Base-by-base conservation (phyloP, 2,797 vertebrate species). In the Gambusia yucatana region DNA sequence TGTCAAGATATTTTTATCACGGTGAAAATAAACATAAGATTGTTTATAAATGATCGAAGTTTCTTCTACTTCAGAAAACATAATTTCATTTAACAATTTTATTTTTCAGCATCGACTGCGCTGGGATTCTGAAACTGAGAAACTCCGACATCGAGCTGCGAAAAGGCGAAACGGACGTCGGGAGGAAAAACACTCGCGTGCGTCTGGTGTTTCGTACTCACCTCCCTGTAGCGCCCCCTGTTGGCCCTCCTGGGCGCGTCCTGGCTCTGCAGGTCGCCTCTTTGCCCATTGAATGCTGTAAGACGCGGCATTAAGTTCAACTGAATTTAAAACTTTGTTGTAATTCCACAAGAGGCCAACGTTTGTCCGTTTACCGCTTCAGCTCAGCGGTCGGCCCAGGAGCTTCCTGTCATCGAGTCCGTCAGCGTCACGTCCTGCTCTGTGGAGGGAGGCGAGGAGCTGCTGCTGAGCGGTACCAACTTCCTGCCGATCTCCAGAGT, bases 341-440 rank as follows among this genome's bases (percentile, higher is more conserved):
- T 9, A 10, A 71, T 0, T 3, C 11, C 3, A 6, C n/a, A 6
- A 16, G 44, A 61, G 63, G 44, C 36, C 17, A 48, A 61, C 22
- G 44, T 78, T 22, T 63, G 16, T 72, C n/a, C 39, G 41, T 28
- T 46, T 20, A 22, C 36, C 44, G 41, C 48, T 47, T 71, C 93
- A 98, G 97, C 97, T 78, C 97, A 98, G 92, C 97, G 97, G 59
- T 98, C 97, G 0, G 97, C 97, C 47, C 97, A 98, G 94, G 97
- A 98, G 89, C 95, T 98, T 79, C 97, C 97, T 3, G 96, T 97
- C 86, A 96, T 98, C 63, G 97, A 98, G 89, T 96, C 96, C 0
- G 95, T 97, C 86, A 97, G 94, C 75, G 93, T 97, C 16, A 97
- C 96, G 0, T 97, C 96, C 81, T 96, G 97, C 84, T 97, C 95